phyloP scores from a whole-genome alignment of 1,140 invertebrate genomes.

The Bathynomus jamesi region DNA sequence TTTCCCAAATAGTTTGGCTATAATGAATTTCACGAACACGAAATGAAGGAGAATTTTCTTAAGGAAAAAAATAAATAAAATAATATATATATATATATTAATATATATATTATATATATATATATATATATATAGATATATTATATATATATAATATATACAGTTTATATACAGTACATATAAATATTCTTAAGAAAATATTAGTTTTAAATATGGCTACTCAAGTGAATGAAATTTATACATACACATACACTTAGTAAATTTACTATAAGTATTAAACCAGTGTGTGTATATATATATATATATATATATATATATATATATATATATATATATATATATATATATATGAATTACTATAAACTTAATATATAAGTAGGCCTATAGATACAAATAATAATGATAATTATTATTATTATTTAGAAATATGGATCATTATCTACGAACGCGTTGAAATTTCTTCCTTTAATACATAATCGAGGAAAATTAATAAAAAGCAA shows the following conservation, averaged over 20 bases:
- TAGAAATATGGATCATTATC: not conserved
- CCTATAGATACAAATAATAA: not conserved
- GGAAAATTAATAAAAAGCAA: too few species aligned
- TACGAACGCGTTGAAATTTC: not conserved
- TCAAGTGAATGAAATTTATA: not conserved
- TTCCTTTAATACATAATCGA: not conserved
- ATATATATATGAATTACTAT: not conserved
- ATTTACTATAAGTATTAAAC: too few species aligned
- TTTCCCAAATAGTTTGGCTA: too few species aligned
- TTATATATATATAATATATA: constrained; percentile 1
- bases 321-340: not conserved
- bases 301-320: not conserved
- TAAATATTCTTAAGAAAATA: not conserved
- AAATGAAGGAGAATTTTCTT: too few species aligned
- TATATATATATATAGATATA: constrained; percentile 1
- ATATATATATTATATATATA: constrained; percentile 3
- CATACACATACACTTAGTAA: not conserved
- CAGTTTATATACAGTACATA: not conserved
- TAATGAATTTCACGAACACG: too few species aligned
- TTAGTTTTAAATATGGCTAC: not conserved
- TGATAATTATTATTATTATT: not conserved
- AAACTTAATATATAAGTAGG: not conserved
- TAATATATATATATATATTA: not conserved
- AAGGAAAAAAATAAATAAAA: too few species aligned
- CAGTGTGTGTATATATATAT: not conserved